Evolutionary conservation across 2,888 invertebrate species (phyloP), one percentile per base, ranked within the genome.

Genomic region (Escarpia spicata): DNA sequence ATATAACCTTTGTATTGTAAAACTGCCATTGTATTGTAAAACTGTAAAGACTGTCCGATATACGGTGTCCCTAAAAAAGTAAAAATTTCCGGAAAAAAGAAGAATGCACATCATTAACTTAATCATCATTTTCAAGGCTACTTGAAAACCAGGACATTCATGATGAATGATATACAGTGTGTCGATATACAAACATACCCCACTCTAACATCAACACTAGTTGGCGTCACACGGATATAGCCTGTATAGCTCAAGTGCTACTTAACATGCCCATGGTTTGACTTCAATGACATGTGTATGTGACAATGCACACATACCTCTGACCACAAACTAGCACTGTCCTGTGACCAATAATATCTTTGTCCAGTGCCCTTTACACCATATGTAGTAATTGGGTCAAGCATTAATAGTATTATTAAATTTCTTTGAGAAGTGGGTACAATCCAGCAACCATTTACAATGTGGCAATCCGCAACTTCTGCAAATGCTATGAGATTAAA

Each of bases 161-260:
- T 26, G 75, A 26, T 75, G 75, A 75, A 26, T 75, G 75, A 26
- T 26, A 75, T 75, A 75, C 75, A 75, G 19, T 75, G 75, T 75
- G 75, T 75, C 75, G 19, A 75, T 75, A 75, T 75, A 75, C 75
- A 75, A 75, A 75, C 75, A 75, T 75, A 75, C 75, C 26, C 75
- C 75, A 4, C 75, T 75, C 75, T 75, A 75, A 75, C 75, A 75
- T 75, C 75, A 75, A 75, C 75, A 75, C 75, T 26, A 75, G 52
- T 52, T 52, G 75, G 75, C 75, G 75, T 26, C 75, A 75, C 26
- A 75, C 75, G 75, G 75, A 75, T 75, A n/a, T 75, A n/a, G n/a
- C 19, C 75, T 26, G 75, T 75, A 26, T 15, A 75, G 6, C 75
- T 75, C 75, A 75, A 75, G 75, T 75, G 75, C 75, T 75, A 75